These are phyloP conservation scores for Spinibarbus caldwelli DNA, from an alignment of 2,797 vertebrate genomes.

Conservation along the genomic window DNA sequence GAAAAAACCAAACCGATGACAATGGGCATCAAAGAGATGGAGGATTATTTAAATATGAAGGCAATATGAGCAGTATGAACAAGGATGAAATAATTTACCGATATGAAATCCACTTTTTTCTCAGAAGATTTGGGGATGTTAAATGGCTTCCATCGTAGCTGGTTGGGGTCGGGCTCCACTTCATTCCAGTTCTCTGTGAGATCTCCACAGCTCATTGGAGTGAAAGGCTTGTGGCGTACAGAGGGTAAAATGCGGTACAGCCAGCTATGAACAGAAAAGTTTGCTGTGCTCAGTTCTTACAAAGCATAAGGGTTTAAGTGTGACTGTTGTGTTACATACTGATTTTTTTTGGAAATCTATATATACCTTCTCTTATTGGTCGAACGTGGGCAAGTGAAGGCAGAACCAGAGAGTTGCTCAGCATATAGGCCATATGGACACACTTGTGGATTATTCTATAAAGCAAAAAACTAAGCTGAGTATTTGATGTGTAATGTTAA, in stretches of 20 bases:
- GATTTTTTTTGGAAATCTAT: background rate
- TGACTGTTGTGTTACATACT: background rate
- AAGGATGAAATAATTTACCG: conserved; percentile 69
- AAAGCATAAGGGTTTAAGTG: background rate
- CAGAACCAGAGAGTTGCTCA: conserved; percentile 95
- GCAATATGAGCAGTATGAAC: background rate
- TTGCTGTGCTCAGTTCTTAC: background rate
- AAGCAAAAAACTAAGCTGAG: conserved; percentile 16
- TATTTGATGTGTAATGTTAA: background rate
- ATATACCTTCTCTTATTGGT: conserved; percentile 91
- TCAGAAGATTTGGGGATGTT: conserved; percentile 83
- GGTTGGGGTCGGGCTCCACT: conserved; percentile 92
- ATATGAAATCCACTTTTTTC: conserved; percentile 89
- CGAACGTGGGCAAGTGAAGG: conserved; percentile 94
- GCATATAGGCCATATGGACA: conserved; percentile 94
- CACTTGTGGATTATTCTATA: conserved; percentile 92
- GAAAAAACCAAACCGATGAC: conserved; percentile 21
- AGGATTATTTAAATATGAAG: conserved; percentile 9
- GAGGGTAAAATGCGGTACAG: conserved; percentile 94
- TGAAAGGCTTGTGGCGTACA: conserved; percentile 92
- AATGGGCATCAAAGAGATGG: background rate
- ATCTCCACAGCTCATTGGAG: conserved; percentile 76
- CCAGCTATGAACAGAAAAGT: conserved; percentile 81
- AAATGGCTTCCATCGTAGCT: conserved; percentile 96
- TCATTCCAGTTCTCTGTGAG: conserved; percentile 91